Conservation (phyloP, 2,797 vertebrate genomes). For the Sphaeramia orbicularis region DNA sequence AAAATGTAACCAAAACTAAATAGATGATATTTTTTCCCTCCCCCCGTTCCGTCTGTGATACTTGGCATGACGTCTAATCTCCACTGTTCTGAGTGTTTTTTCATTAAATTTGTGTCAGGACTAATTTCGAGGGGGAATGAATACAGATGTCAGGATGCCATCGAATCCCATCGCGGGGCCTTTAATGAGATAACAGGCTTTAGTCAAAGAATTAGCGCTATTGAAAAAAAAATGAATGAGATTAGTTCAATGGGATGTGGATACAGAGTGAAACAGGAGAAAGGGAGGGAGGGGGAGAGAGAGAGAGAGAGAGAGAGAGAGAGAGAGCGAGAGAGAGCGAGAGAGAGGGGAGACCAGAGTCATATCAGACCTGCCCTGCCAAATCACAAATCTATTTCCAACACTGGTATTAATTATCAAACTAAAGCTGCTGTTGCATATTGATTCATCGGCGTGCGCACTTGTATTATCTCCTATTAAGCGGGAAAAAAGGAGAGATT, state of each 20-base stretch:
- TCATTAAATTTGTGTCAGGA: slow-evolving; percentile 85
- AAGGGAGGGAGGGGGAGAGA: slow-evolving; percentile 37
- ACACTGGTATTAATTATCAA: slow-evolving; percentile 86
- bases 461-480: slow-evolving; percentile 87
- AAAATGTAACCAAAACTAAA: slow-evolving; percentile 76
- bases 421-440: slow-evolving; percentile 86
- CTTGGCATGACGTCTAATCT: slow-evolving; percentile 81
- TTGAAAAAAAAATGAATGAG: slow-evolving; percentile 72
- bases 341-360: slow-evolving; percentile 55
- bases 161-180: slow-evolving; percentile 81
- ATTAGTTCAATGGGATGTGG: slow-evolving; percentile 78
- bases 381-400: slow-evolving; percentile 87
- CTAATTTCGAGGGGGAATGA: slow-evolving; percentile 83
- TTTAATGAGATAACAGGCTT: slow-evolving; percentile 89
- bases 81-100: slow-evolving; percentile 67
- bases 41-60: slow-evolving; percentile 42
- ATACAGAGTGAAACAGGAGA: slow-evolving; percentile 62
- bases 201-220: slow-evolving; percentile 85
- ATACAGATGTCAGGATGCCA: slow-evolving; percentile 88
- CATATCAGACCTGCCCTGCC: slow-evolving; percentile 81
- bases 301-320: slow-evolving; percentile 59
- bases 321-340: slow-evolving; percentile 60
- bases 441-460: slow-evolving; percentile 83
- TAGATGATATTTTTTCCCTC: slow-evolving; percentile 44
- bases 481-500: slow-evolving; percentile 80